These are phyloP conservation scores for Mesembrinibis cayennensis DNA, from an alignment of 2,113 vertebrate species.

Conservation along the genomic window DNA sequence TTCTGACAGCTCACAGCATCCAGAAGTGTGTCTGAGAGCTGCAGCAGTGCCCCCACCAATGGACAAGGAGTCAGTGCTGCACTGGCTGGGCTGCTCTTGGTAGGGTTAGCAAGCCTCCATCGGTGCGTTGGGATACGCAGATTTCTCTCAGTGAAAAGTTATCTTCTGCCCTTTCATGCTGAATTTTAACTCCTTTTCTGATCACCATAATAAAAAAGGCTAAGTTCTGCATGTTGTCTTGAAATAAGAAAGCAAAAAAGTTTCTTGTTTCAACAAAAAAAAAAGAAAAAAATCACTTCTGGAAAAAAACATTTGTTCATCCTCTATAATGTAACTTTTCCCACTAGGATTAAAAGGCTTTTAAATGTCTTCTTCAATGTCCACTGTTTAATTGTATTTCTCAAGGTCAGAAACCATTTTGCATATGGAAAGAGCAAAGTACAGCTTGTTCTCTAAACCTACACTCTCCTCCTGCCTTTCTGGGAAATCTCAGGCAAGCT, in stretches of 20 bases:
- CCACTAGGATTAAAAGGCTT: not conserved
- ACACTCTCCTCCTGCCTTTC: not conserved
- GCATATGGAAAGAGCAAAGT: not conserved
- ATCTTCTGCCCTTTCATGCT: not conserved
- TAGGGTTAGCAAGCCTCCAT: not conserved
- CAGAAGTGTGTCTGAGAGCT: not conserved
- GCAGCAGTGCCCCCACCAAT: not conserved
- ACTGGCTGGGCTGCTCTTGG: not conserved
- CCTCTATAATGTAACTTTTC: not conserved
- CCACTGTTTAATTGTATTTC: not conserved
- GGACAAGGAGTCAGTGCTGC: not conserved
- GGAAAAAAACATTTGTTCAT: not conserved
- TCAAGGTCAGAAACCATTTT: not conserved
- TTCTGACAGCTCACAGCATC: not conserved
- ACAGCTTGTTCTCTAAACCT: not conserved
- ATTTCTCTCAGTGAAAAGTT: not conserved
- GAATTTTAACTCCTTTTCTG: not conserved
- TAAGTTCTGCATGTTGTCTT: not conserved
- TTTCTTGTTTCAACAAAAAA: not conserved
- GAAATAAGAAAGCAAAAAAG: not conserved
- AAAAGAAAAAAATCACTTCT: not conserved
- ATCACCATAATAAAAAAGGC: rapidly evolving
- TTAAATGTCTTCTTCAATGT: not conserved
- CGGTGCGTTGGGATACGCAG: rapidly evolving
- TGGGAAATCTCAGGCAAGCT: not conserved